phyloP scores from a whole-genome alignment of 2,888 invertebrate genomes.

The Orthonychiurus folsomi region DNA sequence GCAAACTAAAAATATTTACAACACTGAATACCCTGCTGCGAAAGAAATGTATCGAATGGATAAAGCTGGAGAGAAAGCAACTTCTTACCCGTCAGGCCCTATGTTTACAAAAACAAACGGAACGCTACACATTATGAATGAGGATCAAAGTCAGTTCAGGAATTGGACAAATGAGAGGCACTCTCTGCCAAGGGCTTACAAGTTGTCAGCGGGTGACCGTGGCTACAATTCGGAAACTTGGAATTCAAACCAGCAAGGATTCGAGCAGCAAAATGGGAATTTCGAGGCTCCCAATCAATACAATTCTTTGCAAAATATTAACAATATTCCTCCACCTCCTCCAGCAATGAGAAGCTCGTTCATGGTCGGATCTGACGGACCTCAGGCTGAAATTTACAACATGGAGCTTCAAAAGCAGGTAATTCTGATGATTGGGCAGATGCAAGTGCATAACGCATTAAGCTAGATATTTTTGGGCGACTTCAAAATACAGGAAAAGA shows the following conservation, averaged over 20 bases:
- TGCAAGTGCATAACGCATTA: slow-evolving; percentile 1
- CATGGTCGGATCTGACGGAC: slow-evolving; percentile 29
- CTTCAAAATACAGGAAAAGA: slow-evolving; percentile 30
- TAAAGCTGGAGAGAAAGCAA: no score
- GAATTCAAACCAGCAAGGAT: no score
- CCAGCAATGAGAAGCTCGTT: slow-evolving; percentile 36
- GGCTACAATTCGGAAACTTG: no score
- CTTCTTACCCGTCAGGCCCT: no score
- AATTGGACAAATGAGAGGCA: neutral
- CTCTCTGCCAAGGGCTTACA: no score
- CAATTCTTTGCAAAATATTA: neutral
- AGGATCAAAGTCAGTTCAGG: neutral
- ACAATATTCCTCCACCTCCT: slow-evolving; percentile 9
- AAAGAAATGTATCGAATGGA: neutral
- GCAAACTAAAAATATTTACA: no score
- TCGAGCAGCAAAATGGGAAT: no score
- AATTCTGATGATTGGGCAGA: neutral
- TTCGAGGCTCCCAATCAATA: neutral
- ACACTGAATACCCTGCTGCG: neutral
- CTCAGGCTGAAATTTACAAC: slow-evolving; percentile 19
- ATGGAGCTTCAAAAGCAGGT: slow-evolving; percentile 29
- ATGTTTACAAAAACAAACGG: no score
- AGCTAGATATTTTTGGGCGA: neutral
- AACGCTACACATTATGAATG: neutral
- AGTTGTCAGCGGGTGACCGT: no score